Evolutionary conservation across 2,113 vertebrate species (phyloP).

Genomic region (Passer domesticus): DNA sequence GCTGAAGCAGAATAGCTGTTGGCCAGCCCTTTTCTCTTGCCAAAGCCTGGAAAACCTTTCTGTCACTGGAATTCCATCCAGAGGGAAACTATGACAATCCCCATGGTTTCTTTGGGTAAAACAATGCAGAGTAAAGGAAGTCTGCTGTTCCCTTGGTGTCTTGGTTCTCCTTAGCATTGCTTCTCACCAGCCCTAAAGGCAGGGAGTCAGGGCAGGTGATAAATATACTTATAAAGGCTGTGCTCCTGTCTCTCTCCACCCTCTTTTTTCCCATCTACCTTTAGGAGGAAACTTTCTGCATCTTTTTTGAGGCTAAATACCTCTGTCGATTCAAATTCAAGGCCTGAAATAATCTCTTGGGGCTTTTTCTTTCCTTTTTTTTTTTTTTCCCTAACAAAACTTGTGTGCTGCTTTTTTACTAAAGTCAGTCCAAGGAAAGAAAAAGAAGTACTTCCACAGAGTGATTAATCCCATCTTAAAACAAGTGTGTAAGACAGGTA

Average conservation of each 20-base stretch:
- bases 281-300: background rate
- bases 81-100: background rate
- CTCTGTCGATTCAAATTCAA: background rate
- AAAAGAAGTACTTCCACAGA: conserved; percentile 7
- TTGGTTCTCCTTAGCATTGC: background rate
- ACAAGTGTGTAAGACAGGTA: conserved; percentile 70
- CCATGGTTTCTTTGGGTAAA: background rate
- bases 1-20: background rate
- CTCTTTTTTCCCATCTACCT: background rate
- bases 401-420: background rate
- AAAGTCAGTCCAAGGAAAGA: background rate
- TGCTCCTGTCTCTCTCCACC: background rate
- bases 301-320: background rate
- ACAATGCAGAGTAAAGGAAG: background rate
- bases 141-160: background rate
- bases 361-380: accelerated
- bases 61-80: background rate
- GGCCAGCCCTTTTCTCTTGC: background rate
- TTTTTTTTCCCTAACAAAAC: background rate
- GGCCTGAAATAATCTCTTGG: background rate
- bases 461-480: conserved; percentile 53
- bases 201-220: background rate
- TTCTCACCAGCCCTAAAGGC: background rate
- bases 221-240: background rate
- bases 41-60: conserved; percentile 5